Conservation (phyloP, 2,888 invertebrate genomes). For the Agrotis ipsilon region DNA sequence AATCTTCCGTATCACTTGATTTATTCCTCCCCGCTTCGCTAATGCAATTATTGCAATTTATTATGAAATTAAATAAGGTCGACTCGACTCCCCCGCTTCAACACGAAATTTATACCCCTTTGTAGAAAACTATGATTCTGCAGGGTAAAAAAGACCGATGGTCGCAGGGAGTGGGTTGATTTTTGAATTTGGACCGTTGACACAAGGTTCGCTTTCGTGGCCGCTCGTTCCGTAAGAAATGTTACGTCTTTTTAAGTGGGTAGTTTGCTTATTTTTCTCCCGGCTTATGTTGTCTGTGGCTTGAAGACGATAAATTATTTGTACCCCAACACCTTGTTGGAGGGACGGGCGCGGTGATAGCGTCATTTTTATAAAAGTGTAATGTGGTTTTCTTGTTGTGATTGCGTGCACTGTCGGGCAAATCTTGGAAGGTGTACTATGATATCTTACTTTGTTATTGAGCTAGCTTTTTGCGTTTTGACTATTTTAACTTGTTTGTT, state of each 20-base stretch:
- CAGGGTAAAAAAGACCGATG: constrained; percentile 75
- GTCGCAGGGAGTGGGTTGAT: constrained; percentile 72
- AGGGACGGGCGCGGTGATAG: constrained; percentile 81
- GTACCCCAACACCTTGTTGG: constrained; percentile 87
- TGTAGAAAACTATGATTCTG: constrained; percentile 78
- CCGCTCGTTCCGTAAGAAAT: constrained; percentile 60
- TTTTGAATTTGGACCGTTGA: constrained; percentile 77
- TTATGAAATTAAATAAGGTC: constrained; percentile 90
- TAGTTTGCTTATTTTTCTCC: constrained; percentile 90
- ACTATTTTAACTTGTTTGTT: not conserved
- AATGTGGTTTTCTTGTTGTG: constrained; percentile 87
- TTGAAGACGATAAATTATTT: constrained; percentile 88
- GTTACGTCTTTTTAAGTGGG: constrained; percentile 85
- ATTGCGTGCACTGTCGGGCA: constrained; percentile 76
- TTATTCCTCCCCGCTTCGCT: constrained; percentile 81
- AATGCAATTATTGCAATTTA: constrained; percentile 91
- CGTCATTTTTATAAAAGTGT: constrained; percentile 90
- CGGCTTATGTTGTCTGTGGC: constrained; percentile 88
- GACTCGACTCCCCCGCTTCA: constrained; percentile 78
- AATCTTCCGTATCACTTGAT: constrained; percentile 78
- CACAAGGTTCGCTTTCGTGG: constrained; percentile 78
- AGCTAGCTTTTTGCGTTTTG: constrained; percentile 25
- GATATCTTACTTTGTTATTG: constrained; percentile 45
- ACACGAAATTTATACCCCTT: constrained; percentile 86
- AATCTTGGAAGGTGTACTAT: constrained; percentile 41